These are phyloP conservation scores for Dicyrtomina minuta DNA, from an alignment of 2,888 invertebrate genomes.

Conservation along the genomic window DNA sequence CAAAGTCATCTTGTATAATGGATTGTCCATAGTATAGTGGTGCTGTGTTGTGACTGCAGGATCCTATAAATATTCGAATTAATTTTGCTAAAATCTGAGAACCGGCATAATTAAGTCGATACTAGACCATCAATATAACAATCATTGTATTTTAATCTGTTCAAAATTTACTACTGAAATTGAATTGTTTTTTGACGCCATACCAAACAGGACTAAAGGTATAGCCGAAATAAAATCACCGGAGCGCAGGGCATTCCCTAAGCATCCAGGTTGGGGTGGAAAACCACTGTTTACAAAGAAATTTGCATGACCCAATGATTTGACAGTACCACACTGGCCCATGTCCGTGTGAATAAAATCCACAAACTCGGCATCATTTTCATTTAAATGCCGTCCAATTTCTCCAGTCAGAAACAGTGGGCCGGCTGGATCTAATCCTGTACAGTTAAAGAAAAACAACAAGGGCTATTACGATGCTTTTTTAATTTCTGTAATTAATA, in stretches of 20 bases:
- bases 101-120: too few species aligned
- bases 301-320: constrained; percentile 24
- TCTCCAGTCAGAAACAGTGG: constrained; percentile 18
- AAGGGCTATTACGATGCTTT: too few species aligned
- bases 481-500: too few species aligned
- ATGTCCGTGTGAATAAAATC: constrained; percentile 29
- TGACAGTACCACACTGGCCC: constrained; percentile 20
- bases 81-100: neutral
- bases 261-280: constrained; percentile 23
- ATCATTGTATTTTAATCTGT: neutral
- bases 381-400: constrained; percentile 11
- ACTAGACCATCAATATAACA: too few species aligned
- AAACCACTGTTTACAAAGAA: constrained; percentile 26
- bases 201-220: constrained; percentile 12
- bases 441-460: neutral
- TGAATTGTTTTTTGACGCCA: too few species aligned
- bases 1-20: too few species aligned
- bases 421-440: constrained; percentile 24
- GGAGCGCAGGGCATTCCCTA: neutral
- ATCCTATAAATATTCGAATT: neutral
- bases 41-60: constrained; percentile 10
- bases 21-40: too few species aligned
- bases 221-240: neutral
- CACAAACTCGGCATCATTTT: constrained; percentile 13
- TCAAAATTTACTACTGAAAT: neutral